A percentile compares a stretch with the other conserved stretches of the same genome.
phyloP scores from a whole-genome alignment of 2,888 invertebrate species.

The Laspeyria flexula region DNA sequence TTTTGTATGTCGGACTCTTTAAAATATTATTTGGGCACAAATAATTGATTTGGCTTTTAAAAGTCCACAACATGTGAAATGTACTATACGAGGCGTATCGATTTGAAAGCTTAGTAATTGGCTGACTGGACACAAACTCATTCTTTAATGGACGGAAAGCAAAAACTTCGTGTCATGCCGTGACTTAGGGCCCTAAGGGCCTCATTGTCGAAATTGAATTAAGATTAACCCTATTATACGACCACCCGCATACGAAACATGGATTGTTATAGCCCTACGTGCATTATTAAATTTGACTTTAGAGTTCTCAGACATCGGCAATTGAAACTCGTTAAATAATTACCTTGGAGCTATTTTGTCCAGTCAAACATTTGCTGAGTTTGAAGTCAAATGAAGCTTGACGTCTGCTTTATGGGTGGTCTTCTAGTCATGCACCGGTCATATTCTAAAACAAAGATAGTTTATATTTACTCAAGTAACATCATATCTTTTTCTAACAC shows the following conservation, averaged over 20 bases:
- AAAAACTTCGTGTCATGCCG: conserved; percentile 33
- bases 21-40: not conserved
- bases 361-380: conserved; percentile 49
- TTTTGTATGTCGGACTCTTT: not conserved
- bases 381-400: conserved; percentile 39
- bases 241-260: conserved; percentile 69
- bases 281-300: conserved; percentile 37
- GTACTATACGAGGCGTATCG: conserved; percentile 7
- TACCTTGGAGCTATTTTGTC: conserved; percentile 40
- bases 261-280: conserved; percentile 47
- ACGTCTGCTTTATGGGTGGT: conserved; percentile 56
- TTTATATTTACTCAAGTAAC: conserved; percentile 29
- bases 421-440: conserved; percentile 40
- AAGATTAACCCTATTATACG: conserved; percentile 66
- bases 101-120: conserved; percentile 10
- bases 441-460: conserved; percentile 26
- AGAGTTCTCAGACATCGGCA: conserved; percentile 35
- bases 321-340: conserved; percentile 47
- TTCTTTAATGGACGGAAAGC: conserved; percentile 22
- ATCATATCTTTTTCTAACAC: conserved; percentile 38
- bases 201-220: conserved; percentile 63
- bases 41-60: not conserved
- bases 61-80: not conserved
- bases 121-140: conserved; percentile 23
- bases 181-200: conserved; percentile 22